Base-by-base conservation (phyloP, 2,888 invertebrate species). In the Subacronicta megacephala region DNA sequence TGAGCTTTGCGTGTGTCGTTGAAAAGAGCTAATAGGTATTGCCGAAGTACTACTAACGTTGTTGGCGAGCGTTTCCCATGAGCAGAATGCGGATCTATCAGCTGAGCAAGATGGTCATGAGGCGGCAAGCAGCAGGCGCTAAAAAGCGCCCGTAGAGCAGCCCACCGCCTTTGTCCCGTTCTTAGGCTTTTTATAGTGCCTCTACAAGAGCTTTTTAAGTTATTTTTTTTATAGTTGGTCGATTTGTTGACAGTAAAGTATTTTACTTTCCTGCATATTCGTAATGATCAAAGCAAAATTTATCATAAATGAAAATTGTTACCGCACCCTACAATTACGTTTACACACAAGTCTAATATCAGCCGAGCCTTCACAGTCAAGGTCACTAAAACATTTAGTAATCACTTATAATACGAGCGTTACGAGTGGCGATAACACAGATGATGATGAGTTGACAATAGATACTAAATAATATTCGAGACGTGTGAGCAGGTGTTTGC, bases 101-200 rank as follows among this genome's bases (percentile, higher is more conserved):
- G 88, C 68, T 88, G 86, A 60, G 81, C 80, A 57, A 93, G 83
- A 59, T 84, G 84, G 72, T 89, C 90, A 66, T 87, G 78, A 60
- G 91, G 83, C 75, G 90, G 93, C 80, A 91, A 72, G 81, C 92
- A 93, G 85, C 92, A 93, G 81, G 87, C 89, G 81, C 83, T 85
- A 55, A 91, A 77, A 65, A 90, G 82, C 80, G 89, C 85, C 81
- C 85, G 81, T 76, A 87, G 75, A 59, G 86, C 84, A 63, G 84
- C 80, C 90, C 90, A 89, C 72, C 82, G 78, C 75, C 84, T 80
- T 63, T 81, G 84, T 72, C 87, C 84, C 88, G 88, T 84, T 59
- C 81, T 83, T 84, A 83, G 66, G 61, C 70, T 78, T 82, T 69
- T 84, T 64, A 72, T 71, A 65, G 61, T 73, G 61, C 63, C 66